These are phyloP conservation scores for Holacanthus passer DNA, from an alignment of 2,113 vertebrate species.

Conservation along the genomic window DNA sequence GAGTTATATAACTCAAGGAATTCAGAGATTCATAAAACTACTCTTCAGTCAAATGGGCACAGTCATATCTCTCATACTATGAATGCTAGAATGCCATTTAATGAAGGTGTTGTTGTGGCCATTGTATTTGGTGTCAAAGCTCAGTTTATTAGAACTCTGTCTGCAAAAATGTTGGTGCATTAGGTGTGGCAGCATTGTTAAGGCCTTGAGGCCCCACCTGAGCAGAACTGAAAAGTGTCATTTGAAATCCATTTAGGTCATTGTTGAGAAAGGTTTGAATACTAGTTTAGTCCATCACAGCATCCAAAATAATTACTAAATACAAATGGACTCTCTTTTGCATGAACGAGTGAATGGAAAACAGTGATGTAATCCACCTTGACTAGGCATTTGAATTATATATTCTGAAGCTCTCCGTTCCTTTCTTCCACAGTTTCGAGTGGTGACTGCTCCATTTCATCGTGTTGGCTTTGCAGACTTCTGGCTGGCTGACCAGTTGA, in stretches of 20 bases:
- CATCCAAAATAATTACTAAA: not conserved
- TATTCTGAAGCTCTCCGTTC: not conserved
- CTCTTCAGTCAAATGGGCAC: no score
- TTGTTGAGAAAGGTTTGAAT: not conserved
- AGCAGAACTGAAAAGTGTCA: not conserved
- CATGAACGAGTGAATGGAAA: not conserved
- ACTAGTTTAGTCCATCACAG: no score
- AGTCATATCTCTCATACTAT: not conserved
- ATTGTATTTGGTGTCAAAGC: not conserved
- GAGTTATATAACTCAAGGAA: no score
- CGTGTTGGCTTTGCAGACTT: conserved; percentile 99
- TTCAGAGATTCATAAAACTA: no score
- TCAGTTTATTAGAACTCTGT: not conserved
- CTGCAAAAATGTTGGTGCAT: not conserved
- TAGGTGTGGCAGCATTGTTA: not conserved
- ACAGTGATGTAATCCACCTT: not conserved
- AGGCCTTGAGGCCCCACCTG: not conserved
- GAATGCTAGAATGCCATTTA: not conserved
- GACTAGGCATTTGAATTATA: not conserved
- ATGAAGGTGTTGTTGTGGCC: not conserved
- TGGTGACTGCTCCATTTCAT: conserved; percentile 98
- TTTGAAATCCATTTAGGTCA: not conserved
- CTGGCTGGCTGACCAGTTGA: conserved; percentile 99
- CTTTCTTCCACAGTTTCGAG: conserved; percentile 88
- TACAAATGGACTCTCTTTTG: no score